Evolutionary conservation across 2,797 vertebrate genomes (phyloP).

Genomic region (Rhinichthys osculus): DNA sequence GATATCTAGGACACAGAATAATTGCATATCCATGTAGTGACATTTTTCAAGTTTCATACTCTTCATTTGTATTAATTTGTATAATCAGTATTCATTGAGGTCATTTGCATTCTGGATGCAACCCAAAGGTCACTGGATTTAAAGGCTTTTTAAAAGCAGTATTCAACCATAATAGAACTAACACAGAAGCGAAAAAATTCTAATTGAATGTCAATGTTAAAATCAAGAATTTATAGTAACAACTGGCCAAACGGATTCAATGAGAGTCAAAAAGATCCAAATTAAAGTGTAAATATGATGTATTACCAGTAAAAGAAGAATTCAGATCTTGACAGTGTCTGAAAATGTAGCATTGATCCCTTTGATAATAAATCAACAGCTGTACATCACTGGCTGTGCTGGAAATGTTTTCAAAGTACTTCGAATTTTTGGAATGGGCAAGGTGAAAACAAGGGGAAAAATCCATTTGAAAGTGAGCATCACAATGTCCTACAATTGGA

Average conservation of each 20-base stretch:
- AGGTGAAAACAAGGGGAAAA: not conserved
- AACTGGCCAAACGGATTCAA: conserved; percentile 30
- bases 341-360: conserved; percentile 48
- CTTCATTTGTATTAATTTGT: conserved; percentile 11
- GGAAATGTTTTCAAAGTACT: conserved; percentile 24
- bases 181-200: not conserved
- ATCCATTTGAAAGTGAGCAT: not conserved
- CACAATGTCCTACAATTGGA: not conserved
- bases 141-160: conserved; percentile 2
- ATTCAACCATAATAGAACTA: conserved; percentile 5
- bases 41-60: conserved; percentile 29
- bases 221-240: conserved; percentile 38
- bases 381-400: conserved; percentile 48
- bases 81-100: conserved; percentile 19
- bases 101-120: conserved; percentile 8
- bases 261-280: conserved; percentile 35
- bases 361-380: conserved; percentile 60
- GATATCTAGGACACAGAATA: conserved; percentile 10
- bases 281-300: conserved; percentile 5
- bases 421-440: not conserved
- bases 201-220: not conserved
- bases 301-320: conserved; percentile 17
- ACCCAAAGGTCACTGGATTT: conserved; percentile 15
- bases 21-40: conserved; percentile 33
- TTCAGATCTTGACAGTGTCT: conserved; percentile 41